Evolutionary conservation across 2,888 invertebrate genomes (phyloP).

Genomic region (Drosophila melanosoma): DNA sequence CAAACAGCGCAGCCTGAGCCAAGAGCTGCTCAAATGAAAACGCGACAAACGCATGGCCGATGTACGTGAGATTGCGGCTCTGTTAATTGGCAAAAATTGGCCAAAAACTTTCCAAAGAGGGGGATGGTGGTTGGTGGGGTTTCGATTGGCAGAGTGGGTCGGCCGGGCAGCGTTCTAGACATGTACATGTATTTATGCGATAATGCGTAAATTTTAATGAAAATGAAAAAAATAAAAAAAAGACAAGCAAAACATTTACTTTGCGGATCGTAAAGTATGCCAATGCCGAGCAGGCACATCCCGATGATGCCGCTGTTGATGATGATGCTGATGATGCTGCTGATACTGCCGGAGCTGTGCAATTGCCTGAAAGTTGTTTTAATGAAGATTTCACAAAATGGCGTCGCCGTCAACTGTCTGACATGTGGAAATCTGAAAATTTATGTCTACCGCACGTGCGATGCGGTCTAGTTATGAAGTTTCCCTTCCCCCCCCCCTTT

Average conservation of each 20-base stretch:
- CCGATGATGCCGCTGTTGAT: background rate
- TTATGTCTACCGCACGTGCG: slow-evolving; percentile 55
- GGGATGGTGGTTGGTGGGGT: background rate
- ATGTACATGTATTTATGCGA: slow-evolving; percentile 74
- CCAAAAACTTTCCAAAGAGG: slow-evolving; percentile 47
- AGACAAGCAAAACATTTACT: slow-evolving; percentile 50
- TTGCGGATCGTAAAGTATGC: slow-evolving; percentile 65
- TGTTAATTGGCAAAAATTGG: slow-evolving; percentile 79
- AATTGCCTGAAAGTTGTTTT: slow-evolving; percentile 79
- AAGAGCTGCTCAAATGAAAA: slow-evolving; percentile 35
- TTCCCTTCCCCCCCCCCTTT: background rate
- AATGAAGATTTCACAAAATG: slow-evolving; percentile 78
- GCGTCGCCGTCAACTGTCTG: slow-evolving; percentile 51
- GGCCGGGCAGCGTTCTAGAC: slow-evolving; percentile 14
- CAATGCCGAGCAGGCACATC: slow-evolving; percentile 4
- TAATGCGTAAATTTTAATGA: slow-evolving; percentile 80
- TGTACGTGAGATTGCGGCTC: slow-evolving; percentile 77
- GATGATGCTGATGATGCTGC: background rate
- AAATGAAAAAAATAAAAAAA: slow-evolving; percentile 41
- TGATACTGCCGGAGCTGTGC: slow-evolving; percentile 47
- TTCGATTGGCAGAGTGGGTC: background rate
- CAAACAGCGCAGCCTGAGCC: slow-evolving; percentile 35
- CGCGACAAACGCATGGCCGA: slow-evolving; percentile 75
- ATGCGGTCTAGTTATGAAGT: slow-evolving; percentile 28
- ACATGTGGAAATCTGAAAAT: slow-evolving; percentile 62